phyloP scores from a whole-genome alignment of 2,888 invertebrate genomes.

The Nymphalis c-album region DNA sequence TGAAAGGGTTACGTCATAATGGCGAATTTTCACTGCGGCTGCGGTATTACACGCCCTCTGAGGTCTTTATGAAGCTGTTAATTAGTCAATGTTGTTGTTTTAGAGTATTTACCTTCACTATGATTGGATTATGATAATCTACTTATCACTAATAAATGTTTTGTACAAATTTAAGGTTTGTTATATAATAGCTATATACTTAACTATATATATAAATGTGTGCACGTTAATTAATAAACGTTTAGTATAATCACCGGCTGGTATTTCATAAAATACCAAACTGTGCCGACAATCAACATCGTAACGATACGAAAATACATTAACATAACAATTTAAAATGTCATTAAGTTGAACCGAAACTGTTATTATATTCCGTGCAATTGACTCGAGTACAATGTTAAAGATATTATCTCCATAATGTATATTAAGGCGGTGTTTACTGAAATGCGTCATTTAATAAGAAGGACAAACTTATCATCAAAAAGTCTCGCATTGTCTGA shows the following conservation, averaged over 20 bases:
- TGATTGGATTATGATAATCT: not conserved
- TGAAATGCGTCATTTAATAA: constrained; percentile 27
- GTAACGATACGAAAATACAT: not conserved
- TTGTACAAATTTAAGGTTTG: not conserved
- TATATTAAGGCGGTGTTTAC: constrained; percentile 25
- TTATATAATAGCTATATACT: not conserved
- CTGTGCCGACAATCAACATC: not conserved
- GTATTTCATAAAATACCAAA: not conserved
- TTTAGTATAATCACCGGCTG: not conserved
- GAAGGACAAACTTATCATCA: constrained; percentile 25
- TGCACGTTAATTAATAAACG: not conserved
- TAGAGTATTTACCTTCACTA: constrained; percentile 3
- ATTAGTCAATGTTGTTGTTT: constrained; percentile 22
- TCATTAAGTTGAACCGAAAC: constrained; percentile 10
- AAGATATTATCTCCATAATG: constrained; percentile 20
- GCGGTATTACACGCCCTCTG: constrained; percentile 27
- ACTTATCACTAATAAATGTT: constrained; percentile 1
- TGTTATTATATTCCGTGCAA: constrained; percentile 16
- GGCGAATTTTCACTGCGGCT: constrained; percentile 30
- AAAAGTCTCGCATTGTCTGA: constrained; percentile 36
- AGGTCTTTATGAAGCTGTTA: constrained; percentile 27
- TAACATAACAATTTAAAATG: constrained; percentile 11
- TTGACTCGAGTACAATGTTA: constrained; percentile 22
- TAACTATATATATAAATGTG: not conserved
- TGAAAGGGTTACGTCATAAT: constrained; percentile 33